phyloP scores from a whole-genome alignment of 2,888 invertebrate species.

The Thereva unica region DNA sequence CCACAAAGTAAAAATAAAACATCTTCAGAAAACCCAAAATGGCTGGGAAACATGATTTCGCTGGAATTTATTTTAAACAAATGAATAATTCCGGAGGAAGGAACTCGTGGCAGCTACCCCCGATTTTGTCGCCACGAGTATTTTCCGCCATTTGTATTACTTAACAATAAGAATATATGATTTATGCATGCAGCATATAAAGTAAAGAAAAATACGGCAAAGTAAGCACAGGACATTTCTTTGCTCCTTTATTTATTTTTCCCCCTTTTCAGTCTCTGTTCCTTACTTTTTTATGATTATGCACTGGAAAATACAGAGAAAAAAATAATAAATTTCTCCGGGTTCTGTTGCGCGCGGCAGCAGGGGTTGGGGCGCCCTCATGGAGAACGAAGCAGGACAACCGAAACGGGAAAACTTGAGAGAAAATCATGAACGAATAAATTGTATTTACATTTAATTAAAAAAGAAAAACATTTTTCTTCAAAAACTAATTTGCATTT shows the following conservation, averaged over 20 bases:
- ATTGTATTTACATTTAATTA: slow-evolving; percentile 38
- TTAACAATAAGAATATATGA: slow-evolving; percentile 35
- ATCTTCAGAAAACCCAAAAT: too few species aligned
- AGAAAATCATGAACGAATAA: slow-evolving; percentile 32
- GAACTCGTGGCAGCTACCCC: neutral
- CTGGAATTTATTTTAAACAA: slow-evolving; percentile 31
- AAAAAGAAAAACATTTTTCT: slow-evolving; percentile 37
- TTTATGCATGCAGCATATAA: slow-evolving; percentile 34
- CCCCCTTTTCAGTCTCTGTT: neutral
- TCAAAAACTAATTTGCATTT: slow-evolving; percentile 36
- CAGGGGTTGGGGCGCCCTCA: neutral
- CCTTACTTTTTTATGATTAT: slow-evolving; percentile 25
- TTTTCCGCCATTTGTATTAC: slow-evolving; percentile 21
- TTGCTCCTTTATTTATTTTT: slow-evolving; percentile 31
- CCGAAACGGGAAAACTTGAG: slow-evolving; percentile 15
- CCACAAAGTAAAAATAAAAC: too few species aligned
- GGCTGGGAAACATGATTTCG: neutral
- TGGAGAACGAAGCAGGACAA: neutral
- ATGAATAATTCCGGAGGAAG: slow-evolving; percentile 26
- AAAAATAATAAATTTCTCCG: slow-evolving; percentile 29
- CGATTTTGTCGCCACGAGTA: slow-evolving; percentile 1
- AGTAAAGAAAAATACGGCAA: slow-evolving; percentile 26
- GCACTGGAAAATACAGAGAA: slow-evolving; percentile 28
- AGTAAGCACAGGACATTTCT: slow-evolving; percentile 10
- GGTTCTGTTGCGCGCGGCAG: neutral